Evolutionary conservation across 2,797 vertebrate species (phyloP), one percentile per base, ranked within the genome.

Genomic region (Thaleichthys pacificus): DNA sequence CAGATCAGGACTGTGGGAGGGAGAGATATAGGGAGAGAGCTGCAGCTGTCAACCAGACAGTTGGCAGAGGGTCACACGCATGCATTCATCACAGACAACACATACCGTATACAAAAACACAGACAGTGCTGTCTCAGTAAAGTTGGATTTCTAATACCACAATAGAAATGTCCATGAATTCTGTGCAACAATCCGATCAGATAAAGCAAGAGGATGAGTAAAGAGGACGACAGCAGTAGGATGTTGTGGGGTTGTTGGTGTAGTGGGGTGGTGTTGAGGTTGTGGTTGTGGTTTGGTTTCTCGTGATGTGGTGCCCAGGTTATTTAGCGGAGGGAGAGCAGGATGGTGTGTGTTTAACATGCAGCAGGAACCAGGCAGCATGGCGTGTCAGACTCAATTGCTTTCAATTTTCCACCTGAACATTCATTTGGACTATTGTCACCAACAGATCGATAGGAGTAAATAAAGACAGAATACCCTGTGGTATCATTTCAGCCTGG

Each of bases 401-500:
- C 85, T 86, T 88, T 87, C 86, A 84, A 83, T 87, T 88, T 84
- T 80, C 74, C 61, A 67, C 78, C 76, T 77, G 83, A 86, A 87
- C 84, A 89, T 90, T 89, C 75, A 80, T 88, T 86, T 80, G 78
- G 81, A 87, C 84, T 76, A 78, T 81, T 84, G 81, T 79, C 88
- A 88, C 83, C 80, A 87, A 75, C 75, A 73, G 85, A 93, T 92
- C 88, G 74, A 91, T 90, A 71, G 63, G 66, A 38, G 77, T 85
- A 90, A 91, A 91, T 90, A 91, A 91, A 91, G 88, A 91, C 80
- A 74, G 80, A 91, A 83, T 75, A 80, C 68, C 67, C 73, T 71
- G 77, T 69, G 54, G 85, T 85, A 82, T 84, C 72, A 84, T 80
- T 84, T 71, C 74, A 86, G 78, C 75, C 84, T 73, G 70, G 64